Evolutionary conservation across 2,797 vertebrate species (phyloP).

Genomic region (Helarctos malayanus): DNA sequence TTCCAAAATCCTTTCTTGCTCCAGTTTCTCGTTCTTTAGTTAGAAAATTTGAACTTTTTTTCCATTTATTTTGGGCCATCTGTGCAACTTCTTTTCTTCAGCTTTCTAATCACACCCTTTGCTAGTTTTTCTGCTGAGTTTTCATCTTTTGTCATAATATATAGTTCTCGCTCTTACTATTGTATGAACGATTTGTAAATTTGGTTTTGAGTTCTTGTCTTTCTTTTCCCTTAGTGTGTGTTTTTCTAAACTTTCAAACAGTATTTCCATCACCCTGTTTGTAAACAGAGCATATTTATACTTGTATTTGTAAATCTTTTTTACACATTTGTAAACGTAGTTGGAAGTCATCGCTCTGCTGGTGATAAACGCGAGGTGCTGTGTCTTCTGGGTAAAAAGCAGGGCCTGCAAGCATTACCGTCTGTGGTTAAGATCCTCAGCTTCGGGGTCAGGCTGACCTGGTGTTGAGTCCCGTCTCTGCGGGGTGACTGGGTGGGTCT

Average conservation of each 20-base stretch:
- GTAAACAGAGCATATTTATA: neutral
- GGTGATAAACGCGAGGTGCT: neutral
- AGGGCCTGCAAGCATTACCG: neutral
- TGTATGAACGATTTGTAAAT: neutral
- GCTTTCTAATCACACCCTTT: neutral
- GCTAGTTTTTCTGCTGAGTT: neutral
- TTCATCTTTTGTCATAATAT: neutral
- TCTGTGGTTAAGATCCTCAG: neutral
- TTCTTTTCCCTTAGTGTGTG: neutral
- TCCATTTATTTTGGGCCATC: neutral
- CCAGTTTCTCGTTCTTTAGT: neutral
- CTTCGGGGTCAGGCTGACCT: neutral
- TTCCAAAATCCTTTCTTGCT: neutral
- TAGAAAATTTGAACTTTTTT: neutral
- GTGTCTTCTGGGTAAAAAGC: neutral
- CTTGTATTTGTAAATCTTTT: neutral
- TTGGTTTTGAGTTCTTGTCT: neutral
- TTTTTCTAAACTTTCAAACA: neutral
- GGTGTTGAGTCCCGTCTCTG: rapidly evolving
- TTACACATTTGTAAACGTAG: neutral
- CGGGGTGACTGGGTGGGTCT: neutral
- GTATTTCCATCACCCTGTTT: neutral
- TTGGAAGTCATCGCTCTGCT: neutral
- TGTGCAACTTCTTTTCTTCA: neutral
- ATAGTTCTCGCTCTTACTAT: neutral